These are phyloP conservation scores for Drosophila elegans DNA, from an alignment of 1,140 invertebrate genomes.

Conservation along the genomic window DNA sequence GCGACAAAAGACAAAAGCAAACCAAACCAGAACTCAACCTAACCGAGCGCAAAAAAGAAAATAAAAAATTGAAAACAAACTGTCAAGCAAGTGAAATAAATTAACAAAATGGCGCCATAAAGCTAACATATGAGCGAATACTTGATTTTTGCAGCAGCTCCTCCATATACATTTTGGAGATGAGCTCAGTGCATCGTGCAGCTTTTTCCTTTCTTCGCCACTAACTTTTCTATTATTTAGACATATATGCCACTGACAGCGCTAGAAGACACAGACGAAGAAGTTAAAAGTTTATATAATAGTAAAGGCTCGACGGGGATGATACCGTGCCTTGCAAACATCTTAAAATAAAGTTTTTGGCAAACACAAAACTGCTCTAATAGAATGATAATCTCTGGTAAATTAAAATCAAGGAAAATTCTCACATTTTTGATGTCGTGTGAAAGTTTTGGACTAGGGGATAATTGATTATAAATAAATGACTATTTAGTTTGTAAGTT, in stretches of 20 bases:
- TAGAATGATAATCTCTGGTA: constrained; percentile 28
- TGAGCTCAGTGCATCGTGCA: constrained; percentile 26
- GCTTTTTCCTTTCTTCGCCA: constrained; percentile 42
- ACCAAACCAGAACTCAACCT: constrained; percentile 36
- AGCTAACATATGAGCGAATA: constrained; percentile 78
- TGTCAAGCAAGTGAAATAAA: constrained; percentile 83
- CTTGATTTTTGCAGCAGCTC: constrained; percentile 65
- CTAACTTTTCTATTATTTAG: constrained; percentile 80
- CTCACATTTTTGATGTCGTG: constrained; percentile 7
- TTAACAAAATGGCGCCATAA: constrained; percentile 81
- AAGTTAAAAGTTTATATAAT: constrained; percentile 23
- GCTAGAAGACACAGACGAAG: constrained; percentile 38
- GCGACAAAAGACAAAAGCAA: constrained; percentile 62
- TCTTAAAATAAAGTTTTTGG: not conserved
- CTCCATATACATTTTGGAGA: constrained; percentile 60
- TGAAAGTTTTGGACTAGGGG: constrained; percentile 16
- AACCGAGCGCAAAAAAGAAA: constrained; percentile 33
- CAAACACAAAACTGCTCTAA: not conserved
- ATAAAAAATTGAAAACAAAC: constrained; percentile 68
- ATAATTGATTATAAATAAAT: too few species aligned
- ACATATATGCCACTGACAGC: constrained; percentile 73
- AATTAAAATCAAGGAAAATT: constrained; percentile 16
- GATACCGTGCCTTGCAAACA: constrained; percentile 17
- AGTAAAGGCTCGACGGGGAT: constrained; percentile 13
- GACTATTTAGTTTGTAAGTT: too few species aligned